Percentiles rank a stretch among this genome's conserved stretches.
Conservation (phyloP, 2,797 vertebrate species). For the Lutjanus argentimaculatus region DNA sequence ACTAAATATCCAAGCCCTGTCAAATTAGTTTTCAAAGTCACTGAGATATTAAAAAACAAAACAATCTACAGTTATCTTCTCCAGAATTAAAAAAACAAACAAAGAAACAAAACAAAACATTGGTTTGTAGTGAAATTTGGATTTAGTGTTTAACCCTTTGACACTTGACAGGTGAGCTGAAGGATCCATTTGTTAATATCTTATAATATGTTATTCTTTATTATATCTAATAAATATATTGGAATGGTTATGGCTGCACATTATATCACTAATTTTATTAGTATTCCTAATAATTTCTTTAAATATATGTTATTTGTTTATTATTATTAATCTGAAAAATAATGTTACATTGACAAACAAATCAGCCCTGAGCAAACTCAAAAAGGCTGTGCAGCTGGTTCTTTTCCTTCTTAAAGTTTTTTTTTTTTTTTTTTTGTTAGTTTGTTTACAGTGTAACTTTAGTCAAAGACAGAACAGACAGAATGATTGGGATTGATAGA, state of each 20-base stretch:
- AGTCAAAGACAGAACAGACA: slow-evolving; percentile 1
- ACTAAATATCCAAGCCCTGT: neutral
- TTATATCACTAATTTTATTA: neutral
- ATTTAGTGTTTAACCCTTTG: too few relatives aligned
- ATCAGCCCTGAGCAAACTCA: too few relatives aligned
- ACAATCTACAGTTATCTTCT: neutral
- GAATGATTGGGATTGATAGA: neutral
- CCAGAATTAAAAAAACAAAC: neutral
- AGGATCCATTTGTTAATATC: too few relatives aligned
- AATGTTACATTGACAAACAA: too few relatives aligned
- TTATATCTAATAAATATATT: neutral
- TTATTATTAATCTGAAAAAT: too few relatives aligned
- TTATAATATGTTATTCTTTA: too few relatives aligned
- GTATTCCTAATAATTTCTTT: neutral
- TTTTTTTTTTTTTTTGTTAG: too few relatives aligned
- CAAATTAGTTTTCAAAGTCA: neutral
- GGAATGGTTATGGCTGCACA: neutral
- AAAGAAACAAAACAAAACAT: too few relatives aligned
- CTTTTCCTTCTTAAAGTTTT: too few relatives aligned
- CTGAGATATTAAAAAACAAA: neutral
- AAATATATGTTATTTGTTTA: too few relatives aligned
- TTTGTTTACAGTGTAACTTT: neutral
- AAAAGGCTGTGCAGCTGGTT: neutral
- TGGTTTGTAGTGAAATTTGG: neutral
- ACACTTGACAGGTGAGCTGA: too few relatives aligned